phyloP scores from a whole-genome alignment of 2,113 vertebrate species.

The Erythrocercus mccallii region DNA sequence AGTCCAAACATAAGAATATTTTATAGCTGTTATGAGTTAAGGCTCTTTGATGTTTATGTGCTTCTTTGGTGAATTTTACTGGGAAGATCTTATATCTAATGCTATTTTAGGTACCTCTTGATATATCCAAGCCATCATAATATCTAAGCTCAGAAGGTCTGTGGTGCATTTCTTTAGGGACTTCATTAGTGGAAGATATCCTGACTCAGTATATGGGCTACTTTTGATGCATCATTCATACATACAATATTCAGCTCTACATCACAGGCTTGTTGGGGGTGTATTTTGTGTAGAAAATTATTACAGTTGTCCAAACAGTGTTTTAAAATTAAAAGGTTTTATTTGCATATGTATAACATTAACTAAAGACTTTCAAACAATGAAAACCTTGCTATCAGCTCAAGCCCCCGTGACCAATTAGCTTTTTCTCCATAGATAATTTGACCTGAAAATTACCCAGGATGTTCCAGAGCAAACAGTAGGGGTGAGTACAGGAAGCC shows the following conservation, averaged over 20 bases:
- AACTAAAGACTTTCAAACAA: background rate
- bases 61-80: slow-evolving; percentile 38
- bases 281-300: background rate
- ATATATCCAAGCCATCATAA: slow-evolving; percentile 43
- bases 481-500: accelerated
- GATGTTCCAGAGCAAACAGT: background rate
- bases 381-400: background rate
- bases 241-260: background rate
- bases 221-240: slow-evolving; percentile 38
- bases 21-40: background rate
- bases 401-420: background rate
- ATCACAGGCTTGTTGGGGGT: background rate
- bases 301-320: background rate
- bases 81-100: slow-evolving; percentile 29
- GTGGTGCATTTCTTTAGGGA: slow-evolving; percentile 57
- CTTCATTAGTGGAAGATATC: slow-evolving; percentile 61
- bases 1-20: slow-evolving; percentile 41
- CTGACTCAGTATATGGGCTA: slow-evolving; percentile 4
- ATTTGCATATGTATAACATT: background rate
- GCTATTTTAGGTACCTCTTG: slow-evolving; percentile 49
- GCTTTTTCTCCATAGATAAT: background rate
- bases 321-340: background rate
- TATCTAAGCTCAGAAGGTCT: slow-evolving; percentile 16
- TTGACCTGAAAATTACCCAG: background rate
- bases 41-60: slow-evolving; percentile 56